Evolutionary conservation across 2,797 vertebrate genomes (phyloP), one percentile per base, ranked within the genome.

Genomic region (Lateolabrax maculatus): DNA sequence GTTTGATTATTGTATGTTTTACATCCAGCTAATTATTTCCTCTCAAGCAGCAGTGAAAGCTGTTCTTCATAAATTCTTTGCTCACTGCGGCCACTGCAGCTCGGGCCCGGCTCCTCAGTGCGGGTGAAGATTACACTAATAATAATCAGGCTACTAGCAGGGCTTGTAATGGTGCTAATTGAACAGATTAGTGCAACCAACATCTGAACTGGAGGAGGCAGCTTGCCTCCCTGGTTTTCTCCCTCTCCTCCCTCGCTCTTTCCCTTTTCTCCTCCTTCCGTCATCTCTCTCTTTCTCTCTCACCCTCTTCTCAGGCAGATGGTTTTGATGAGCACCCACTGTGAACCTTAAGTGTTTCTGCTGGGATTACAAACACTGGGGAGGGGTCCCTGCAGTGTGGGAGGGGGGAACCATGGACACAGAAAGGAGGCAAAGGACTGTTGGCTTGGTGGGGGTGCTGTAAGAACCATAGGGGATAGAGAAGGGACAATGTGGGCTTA

Each of bases 261-360:
- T 84, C 55, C 23, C 68, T 67, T 77, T 69, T 68, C 64, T 83
- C 72, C 70, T 84, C 84, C 55, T 76, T 83, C 73, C 27, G 65
- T 84, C 88, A 83, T 84, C 75, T 71, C 80, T 71, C 93, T 93
- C 94, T 95, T 95, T 95, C 95, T 95, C 95, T 96, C 95, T 95
- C 87, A 81, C 95, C 96, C 96, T 96, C 96, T 95, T 96, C 97
- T 96, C 96, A 95, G 97, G 96, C 98, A 99, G 98, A 99, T 99
- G 98, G 98, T 98, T 98, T 97, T 98, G 98, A 99, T 99, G 98
- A 99, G 98, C 98, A 96, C 98, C 98, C 97, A 98, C 98, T 99
- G 98, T 98, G 98, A 98, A 97, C 97, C 98, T 99, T 99, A 99
- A 99, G 98, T 98, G 98, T 98, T 99, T 98, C 95, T 98, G 97